Percentiles rank a stretch among this genome's conserved stretches.
phyloP scores from a whole-genome alignment of 2,797 vertebrate species.

The Coregonus suidteri region DNA sequence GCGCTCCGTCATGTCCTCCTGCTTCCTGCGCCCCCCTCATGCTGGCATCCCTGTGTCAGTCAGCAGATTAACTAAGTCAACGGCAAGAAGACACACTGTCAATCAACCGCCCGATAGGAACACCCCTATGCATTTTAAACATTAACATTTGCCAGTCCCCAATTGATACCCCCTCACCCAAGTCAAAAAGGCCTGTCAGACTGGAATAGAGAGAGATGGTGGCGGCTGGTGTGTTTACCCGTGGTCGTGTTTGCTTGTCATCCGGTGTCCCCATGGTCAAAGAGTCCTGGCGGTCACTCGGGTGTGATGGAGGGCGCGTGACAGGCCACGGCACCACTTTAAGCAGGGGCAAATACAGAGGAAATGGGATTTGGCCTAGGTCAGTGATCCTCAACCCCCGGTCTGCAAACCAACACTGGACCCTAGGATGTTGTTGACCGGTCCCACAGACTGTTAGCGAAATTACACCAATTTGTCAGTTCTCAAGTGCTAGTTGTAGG shows the following conservation, averaged over 20 bases:
- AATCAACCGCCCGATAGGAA: conserved; percentile 37
- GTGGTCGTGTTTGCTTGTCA: neutral
- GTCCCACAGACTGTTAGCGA: too few species aligned
- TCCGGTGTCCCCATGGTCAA: conserved; percentile 11
- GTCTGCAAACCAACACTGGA: neutral
- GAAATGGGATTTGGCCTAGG: neutral
- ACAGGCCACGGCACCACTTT: conserved; percentile 23
- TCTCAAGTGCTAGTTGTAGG: too few species aligned
- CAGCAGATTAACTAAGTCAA: conserved; percentile 30
- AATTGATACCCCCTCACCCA: neutral
- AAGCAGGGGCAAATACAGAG: conserved; percentile 21
- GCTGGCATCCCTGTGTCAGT: conserved; percentile 11
- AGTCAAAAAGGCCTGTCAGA: conserved; percentile 20
- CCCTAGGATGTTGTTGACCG: too few species aligned
- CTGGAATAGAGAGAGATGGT: conserved; percentile 37
- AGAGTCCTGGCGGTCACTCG: conserved; percentile 20
- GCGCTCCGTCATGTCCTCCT: neutral
- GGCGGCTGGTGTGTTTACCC: conserved; percentile 49
- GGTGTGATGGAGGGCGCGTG: conserved; percentile 30
- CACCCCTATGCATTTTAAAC: conserved; percentile 39
- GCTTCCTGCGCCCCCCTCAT: conserved; percentile 5
- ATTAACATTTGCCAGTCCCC: conserved; percentile 23
- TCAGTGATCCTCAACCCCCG: neutral
- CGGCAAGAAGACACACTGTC: conserved; percentile 22
- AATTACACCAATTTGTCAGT: too few species aligned